These are phyloP conservation scores for fruit fly (Drosophila melanogaster) DNA, from an alignment of 1,140 invertebrate species.

Conservation along the genomic window Release_6_plus_ISO1_MT NT_033777.3:19413001-19413500, in stretches of 20 bases:
- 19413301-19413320: conserved; percentile 19
- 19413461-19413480: conserved; percentile 48
- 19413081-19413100: conserved; percentile 14
- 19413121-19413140: conserved; percentile 32
- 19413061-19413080: conserved; percentile 16
- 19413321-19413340: background rate
- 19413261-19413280: conserved; percentile 81
- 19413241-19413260: conserved; percentile 69
- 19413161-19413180: conserved; percentile 57
- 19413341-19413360: conserved; percentile 46
- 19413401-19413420: conserved; percentile 48
- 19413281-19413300: conserved; percentile 77
- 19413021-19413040: conserved; percentile 42
- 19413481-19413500: conserved; percentile 80
- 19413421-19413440: conserved; percentile 59
- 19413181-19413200: conserved; percentile 44
- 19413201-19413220: conserved; percentile 3
- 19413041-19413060: conserved; percentile 51
- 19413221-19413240: background rate
- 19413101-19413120: conserved; percentile 11
- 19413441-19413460: conserved; percentile 57
- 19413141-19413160: conserved; percentile 52
- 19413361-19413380: conserved; percentile 83
- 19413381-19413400: conserved; percentile 40
- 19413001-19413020: conserved; percentile 48